Evolutionary conservation across 2,113 vertebrate species (phyloP).

Genomic region (Anser cygnoides): DNA sequence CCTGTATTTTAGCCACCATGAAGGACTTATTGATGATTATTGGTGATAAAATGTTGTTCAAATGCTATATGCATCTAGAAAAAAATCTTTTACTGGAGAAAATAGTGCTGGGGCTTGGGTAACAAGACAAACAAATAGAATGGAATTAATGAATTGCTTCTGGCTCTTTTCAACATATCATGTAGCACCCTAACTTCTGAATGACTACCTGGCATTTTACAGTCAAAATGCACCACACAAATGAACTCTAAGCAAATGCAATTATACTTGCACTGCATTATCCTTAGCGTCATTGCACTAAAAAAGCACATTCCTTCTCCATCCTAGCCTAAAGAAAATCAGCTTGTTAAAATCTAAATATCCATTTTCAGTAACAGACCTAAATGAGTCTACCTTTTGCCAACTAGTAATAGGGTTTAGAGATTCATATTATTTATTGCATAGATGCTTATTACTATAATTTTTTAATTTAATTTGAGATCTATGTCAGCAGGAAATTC

Average conservation of each 20-base stretch:
- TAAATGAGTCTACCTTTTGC: not conserved
- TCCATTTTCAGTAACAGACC: not conserved
- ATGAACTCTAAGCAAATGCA: not conserved
- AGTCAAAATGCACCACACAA: not conserved
- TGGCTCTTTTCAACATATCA: not conserved
- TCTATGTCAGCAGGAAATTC: not conserved
- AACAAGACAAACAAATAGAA: not conserved
- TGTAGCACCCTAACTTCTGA: not conserved
- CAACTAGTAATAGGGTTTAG: not conserved
- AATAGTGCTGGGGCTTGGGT: not conserved
- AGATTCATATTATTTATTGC: not conserved
- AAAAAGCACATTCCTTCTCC: not conserved
- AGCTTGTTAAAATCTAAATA: not conserved
- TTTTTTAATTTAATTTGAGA: not conserved
- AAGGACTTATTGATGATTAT: not conserved
- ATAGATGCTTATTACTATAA: not conserved
- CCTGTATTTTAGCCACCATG: not conserved
- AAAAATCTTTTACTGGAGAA: not conserved
- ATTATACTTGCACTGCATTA: not conserved
- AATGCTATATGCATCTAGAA: not conserved
- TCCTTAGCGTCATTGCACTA: not conserved
- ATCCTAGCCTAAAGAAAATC: not conserved
- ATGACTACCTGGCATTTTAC: not conserved
- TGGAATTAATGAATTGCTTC: not conserved
- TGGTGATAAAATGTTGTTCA: not conserved